Evolutionary conservation across 2,797 vertebrate species (phyloP), one percentile per base, ranked within the genome.

Genomic region (Antennarius maculatus): DNA sequence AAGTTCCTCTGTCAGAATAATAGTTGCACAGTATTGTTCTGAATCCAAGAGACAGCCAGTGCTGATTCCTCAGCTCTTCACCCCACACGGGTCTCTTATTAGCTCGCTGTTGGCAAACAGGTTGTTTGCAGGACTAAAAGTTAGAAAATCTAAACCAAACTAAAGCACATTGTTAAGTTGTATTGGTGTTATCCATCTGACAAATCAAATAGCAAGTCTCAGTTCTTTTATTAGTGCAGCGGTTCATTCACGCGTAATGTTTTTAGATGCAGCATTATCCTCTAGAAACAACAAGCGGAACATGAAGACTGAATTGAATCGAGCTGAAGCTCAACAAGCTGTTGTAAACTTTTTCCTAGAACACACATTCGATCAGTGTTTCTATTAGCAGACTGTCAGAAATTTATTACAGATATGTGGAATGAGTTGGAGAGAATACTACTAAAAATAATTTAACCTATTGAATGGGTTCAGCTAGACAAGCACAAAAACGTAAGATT

Each of bases 1-100:
- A 37, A 69, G 45, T 57, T 74, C 69, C 81, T 65, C 67, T 73
- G 74, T 76, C 76, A 48, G 57, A 57, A 67, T 67, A 1, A 61
- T 23, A 82, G 84, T 72, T 62, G 48, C 62, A 23, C 23, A 23
- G 23, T 23, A 23, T 23, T 23, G 23, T 23, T 23, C 23, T 23
- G 23, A 23, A 23, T 23, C 23, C 23, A 1, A 23, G 23, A 23
- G 23, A 23, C 23, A 23, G 23, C 23, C 23, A 23, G 23, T 23
- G 23, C 23, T 23, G 23, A 2, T 23, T 23, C 23, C 23, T 23
- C 23, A 23, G 23, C 23, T 23, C 23, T 23, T 23, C 23, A 23
- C 23, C 23, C 23, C 23, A 23, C 23, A 23, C 23, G 23, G 23
- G 3, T 64, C 70, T 70, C 49, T 31, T 54, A 74, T 45, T 16